These are phyloP conservation scores for Hystrix brachyura DNA, from an alignment of 2,113 vertebrate species.

Conservation along the genomic window DNA sequence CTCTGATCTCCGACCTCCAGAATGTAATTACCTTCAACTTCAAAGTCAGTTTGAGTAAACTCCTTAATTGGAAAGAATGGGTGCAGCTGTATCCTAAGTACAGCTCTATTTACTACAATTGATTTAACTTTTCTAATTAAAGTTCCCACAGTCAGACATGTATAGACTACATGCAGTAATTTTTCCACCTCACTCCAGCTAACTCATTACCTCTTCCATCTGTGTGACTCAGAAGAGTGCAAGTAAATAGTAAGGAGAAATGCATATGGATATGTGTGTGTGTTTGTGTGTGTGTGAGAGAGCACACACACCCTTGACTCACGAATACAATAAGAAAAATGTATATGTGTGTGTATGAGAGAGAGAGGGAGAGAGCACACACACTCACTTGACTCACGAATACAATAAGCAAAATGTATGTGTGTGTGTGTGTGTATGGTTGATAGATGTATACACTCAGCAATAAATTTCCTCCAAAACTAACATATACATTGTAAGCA, in stretches of 20 bases:
- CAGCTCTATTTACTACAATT: neutral
- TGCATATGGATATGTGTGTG: neutral
- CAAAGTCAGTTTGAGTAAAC: slow-evolving; percentile 49
- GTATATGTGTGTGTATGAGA: neutral
- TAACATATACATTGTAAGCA: neutral
- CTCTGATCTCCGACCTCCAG: slow-evolving; percentile 47
- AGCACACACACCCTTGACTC: neutral
- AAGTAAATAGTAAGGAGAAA: neutral
- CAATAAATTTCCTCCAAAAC: no score
- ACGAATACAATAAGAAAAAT: neutral
- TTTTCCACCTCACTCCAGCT: slow-evolving; percentile 19
- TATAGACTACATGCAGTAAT: neutral
- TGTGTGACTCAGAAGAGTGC: neutral
- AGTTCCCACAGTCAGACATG: neutral
- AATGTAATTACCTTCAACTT: slow-evolving; percentile 58
- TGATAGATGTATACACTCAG: neutral
- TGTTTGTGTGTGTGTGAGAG: neutral
- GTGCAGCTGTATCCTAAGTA: neutral
- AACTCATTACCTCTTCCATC: neutral
- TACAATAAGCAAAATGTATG: neutral
- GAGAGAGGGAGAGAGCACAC: neutral
- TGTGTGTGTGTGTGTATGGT: neutral
- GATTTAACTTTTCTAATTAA: slow-evolving; percentile 67
- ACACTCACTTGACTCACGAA: neutral
- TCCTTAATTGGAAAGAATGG: neutral